phyloP scores from a whole-genome alignment of 37 sponge, comb jelly and placozoan genomes.

The Beroe forskalii region DNA sequence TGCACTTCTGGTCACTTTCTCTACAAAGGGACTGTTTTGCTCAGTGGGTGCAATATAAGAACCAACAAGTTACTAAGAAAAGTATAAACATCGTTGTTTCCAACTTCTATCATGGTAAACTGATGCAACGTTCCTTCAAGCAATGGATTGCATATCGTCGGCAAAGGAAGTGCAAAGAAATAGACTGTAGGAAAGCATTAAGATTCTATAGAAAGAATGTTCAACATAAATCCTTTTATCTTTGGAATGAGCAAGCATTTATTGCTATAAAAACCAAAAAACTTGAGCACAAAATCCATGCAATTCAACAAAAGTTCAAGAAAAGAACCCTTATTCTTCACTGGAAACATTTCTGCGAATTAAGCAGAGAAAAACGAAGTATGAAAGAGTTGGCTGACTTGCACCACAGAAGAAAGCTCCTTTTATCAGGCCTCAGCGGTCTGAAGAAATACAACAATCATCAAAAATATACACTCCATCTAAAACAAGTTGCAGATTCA shows the following conservation, averaged over 20 bases:
- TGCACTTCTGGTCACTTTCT: constrained; percentile 61
- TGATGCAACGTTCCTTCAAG: neutral
- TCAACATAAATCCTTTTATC: constrained; percentile 40
- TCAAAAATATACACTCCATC: neutral
- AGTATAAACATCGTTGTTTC: neutral
- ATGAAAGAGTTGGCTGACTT: neutral
- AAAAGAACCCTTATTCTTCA: neutral
- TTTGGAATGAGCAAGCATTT: neutral
- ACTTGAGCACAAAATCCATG: neutral
- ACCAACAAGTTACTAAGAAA: neutral
- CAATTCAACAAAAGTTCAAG: neutral
- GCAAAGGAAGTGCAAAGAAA: constrained; percentile 27
- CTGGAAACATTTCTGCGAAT: constrained; percentile 31
- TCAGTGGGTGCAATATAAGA: neutral
- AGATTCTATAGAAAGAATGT: neutral
- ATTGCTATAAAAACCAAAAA: constrained; percentile 24
- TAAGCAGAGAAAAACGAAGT: neutral
- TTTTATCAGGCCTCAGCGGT: neutral
- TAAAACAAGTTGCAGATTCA: neutral
- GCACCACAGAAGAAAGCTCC: neutral
- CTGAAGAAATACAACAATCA: neutral
- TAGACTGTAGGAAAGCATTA: constrained; percentile 5
- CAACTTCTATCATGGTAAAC: constrained; percentile 22
- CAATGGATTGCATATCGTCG: neutral
- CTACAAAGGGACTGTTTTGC: constrained; percentile 36